Base-by-base conservation (phyloP, 2,797 vertebrate species). In the Rhincodon typus region DNA sequence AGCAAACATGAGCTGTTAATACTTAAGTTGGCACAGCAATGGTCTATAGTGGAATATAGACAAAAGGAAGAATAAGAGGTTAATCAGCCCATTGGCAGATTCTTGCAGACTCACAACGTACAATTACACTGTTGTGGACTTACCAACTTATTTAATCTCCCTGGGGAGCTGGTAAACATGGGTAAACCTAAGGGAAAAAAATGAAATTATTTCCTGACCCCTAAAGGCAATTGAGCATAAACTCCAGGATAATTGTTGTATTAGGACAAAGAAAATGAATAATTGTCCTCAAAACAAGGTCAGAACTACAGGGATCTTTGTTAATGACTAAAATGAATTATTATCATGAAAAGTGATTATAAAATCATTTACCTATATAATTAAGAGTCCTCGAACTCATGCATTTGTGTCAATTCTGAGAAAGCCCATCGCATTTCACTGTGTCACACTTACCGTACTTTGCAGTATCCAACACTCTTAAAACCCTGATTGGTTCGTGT, bases 271-370 rank as follows among this genome's bases (percentile, higher is more conserved):
- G n/a, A 93, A 69, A 93, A 69, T 93, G 90, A 93, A 42, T 93
- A 69, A 93, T 93, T 69, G 38, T 69, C 21, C 21, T 93, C 90
- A 67, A 93, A 93, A 93, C 90, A 93, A 67, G 66, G 90, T 27
- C 90, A 93, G 90, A 93, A 38, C 90, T 66, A 93, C 66, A 69
- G 90, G 90, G 90, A 93, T 93, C 90, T 93, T 69, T 69, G 90
- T 67, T 93, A 93, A 93, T 93, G 66, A 93, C 66, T 93, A 62
- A 93, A 93, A 67, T 69, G n/a, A 93, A 62, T 93, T 50, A 93
- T 93, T 93, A 93, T 91, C 88, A 38, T 69, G 90, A 93, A 93
- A 93, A 67, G 62, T 93, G 90, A 93, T 69, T 93, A 69, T 93
- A 69, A 34, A 69, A 93, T 66, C 90, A 93, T 93, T 93, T 93